phyloP scores from a whole-genome alignment of 2,113 vertebrate genomes.

The Climacteris rufus region DNA sequence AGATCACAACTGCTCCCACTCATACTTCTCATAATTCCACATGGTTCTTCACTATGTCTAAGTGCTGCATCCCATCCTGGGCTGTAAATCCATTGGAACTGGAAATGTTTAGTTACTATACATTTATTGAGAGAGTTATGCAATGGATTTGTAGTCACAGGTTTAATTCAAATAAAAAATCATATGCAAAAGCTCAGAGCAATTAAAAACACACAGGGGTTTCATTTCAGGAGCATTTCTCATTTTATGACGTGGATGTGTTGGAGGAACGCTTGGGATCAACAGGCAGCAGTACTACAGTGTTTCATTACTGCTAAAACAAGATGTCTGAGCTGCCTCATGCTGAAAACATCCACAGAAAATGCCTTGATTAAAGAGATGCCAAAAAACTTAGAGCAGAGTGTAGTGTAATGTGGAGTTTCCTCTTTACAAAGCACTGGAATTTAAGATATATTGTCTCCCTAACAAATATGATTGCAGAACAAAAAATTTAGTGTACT shows the following conservation, averaged over 20 bases:
- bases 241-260: fast-evolving
- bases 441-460: not conserved
- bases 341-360: not conserved
- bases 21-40: not conserved
- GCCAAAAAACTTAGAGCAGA: not conserved
- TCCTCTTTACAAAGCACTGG: not conserved
- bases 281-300: not conserved
- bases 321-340: not conserved
- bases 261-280: not conserved
- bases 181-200: not conserved
- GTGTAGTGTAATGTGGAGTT: not conserved
- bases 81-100: not conserved
- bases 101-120: not conserved
- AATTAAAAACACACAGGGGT: not conserved
- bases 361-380: not conserved
- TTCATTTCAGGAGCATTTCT: not conserved
- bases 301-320: not conserved
- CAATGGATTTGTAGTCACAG: not conserved
- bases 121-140: not conserved
- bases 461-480: not conserved
- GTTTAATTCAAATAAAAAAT: not conserved
- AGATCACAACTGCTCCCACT: not conserved
- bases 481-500: not conserved
- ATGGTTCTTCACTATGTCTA: not conserved
- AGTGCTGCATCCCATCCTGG: not conserved